A percentile compares a stretch with the other conserved stretches of the same genome.
phyloP scores from a whole-genome alignment of 2,113 vertebrate genomes.

The Furnarius figulus region DNA sequence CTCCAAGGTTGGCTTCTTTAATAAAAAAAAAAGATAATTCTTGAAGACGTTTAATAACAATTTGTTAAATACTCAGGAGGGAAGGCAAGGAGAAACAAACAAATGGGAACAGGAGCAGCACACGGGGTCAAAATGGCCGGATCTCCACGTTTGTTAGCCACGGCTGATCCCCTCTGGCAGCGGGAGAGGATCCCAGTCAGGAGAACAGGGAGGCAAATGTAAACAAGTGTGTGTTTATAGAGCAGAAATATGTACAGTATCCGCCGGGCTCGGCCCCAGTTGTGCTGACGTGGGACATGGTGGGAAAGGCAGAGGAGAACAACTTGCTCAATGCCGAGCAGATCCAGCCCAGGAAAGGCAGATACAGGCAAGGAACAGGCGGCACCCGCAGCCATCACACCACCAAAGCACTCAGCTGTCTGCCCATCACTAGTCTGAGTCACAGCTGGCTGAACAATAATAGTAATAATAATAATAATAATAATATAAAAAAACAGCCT shows the following conservation, averaged over 20 bases:
- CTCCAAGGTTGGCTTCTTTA: background rate
- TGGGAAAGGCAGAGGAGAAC: conserved; percentile 6
- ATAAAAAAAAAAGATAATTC: background rate
- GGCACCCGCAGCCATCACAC: background rate
- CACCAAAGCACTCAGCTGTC: rapidly evolving
- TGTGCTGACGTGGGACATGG: background rate
- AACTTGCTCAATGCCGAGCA: background rate
- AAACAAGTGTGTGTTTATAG: conserved; percentile 43
- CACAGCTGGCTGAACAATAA: background rate
- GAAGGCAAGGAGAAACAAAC: conserved; percentile 10
- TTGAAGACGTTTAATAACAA: background rate
- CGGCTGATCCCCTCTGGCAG: background rate
- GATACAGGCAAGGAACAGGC: rapidly evolving
- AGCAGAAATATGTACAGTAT: conserved; percentile 42
- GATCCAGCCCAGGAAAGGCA: background rate
- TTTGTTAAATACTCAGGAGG: background rate
- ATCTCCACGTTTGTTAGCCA: background rate
- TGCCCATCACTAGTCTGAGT: background rate
- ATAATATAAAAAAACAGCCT: background rate
- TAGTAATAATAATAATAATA: too few species aligned
- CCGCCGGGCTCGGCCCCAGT: background rate
- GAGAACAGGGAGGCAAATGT: background rate
- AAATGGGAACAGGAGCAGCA: background rate
- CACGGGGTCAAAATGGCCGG: background rate
- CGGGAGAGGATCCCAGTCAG: background rate